These are phyloP conservation scores for Pristionchus japonicus DNA, from an alignment of 2,888 invertebrate genomes.

Conservation along the genomic window DNA sequence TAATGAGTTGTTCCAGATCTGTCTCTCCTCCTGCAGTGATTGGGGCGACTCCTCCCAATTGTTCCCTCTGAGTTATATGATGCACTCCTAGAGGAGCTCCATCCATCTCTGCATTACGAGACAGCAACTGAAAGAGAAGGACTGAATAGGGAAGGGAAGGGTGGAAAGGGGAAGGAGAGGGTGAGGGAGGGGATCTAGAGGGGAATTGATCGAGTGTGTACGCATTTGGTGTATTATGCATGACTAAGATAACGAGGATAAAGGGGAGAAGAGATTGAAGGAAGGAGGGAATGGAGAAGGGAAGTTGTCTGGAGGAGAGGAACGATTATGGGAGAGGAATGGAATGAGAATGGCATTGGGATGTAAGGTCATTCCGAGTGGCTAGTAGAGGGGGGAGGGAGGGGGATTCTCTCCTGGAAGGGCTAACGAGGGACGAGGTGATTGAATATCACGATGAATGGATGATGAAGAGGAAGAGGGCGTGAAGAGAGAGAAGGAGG, in stretches of 20 bases:
- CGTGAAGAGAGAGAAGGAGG: conserved; percentile 32
- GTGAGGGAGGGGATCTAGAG: neutral
- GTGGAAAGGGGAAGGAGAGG: too few relatives aligned
- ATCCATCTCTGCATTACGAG: conserved; percentile 53
- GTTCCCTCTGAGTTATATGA: conserved; percentile 41
- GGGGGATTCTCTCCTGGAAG: conserved; percentile 44
- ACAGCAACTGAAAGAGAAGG: conserved; percentile 49
- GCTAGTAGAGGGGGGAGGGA: conserved; percentile 41
- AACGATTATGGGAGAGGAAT: neutral
- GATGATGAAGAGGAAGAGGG: conserved; percentile 12
- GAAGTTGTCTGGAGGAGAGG: neutral
- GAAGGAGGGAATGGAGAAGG: neutral
- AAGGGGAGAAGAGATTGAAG: neutral
- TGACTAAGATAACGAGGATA: conserved; percentile 17
- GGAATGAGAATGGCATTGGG: conserved; percentile 12
- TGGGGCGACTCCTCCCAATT: conserved; percentile 58
- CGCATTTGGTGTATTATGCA: conserved; percentile 3
- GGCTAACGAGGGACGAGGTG: conserved; percentile 24
- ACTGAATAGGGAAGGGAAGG: neutral
- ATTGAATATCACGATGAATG: conserved; percentile 7
- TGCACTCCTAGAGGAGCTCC: conserved; percentile 25
- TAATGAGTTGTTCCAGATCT: conserved; percentile 64
- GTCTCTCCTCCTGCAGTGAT: conserved; percentile 56
- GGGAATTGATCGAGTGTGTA: neutral
- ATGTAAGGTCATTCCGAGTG: neutral